phyloP scores from a whole-genome alignment of 2,113 vertebrate genomes.

The Apeltes quadracus region DNA sequence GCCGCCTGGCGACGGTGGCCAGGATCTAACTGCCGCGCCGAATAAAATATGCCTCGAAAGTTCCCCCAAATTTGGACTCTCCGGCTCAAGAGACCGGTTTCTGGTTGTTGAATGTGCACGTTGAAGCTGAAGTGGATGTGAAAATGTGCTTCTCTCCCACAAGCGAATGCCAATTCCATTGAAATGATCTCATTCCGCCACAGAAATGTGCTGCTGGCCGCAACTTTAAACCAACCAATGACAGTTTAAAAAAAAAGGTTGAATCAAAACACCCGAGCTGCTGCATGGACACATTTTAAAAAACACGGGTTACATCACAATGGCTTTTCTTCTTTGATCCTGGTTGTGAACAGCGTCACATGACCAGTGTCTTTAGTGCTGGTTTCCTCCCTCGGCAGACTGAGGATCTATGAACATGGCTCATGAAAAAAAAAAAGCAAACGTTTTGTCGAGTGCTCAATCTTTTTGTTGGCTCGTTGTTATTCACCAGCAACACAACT shows the following conservation, averaged over 20 bases:
- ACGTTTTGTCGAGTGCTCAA: slow-evolving; percentile 9
- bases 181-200: neutral
- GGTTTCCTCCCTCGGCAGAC: neutral
- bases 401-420: slow-evolving; percentile 13
- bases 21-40: neutral
- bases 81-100: too few species aligned
- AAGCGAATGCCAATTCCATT: neutral
- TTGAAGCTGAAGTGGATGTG: too few species aligned
- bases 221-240: neutral
- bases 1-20: neutral
- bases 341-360: slow-evolving; percentile 10
- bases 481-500: slow-evolving; percentile 45
- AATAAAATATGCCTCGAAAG: neutral
- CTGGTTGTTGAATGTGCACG: too few species aligned
- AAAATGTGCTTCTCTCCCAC: neutral
- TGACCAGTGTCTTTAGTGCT: slow-evolving; percentile 17
- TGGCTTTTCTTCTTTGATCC: slow-evolving; percentile 3
- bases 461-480: slow-evolving; percentile 34
- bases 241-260: neutral
- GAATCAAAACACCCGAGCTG: slow-evolving; percentile 1
- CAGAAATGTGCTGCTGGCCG: neutral
- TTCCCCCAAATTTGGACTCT: too few species aligned
- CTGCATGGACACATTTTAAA: neutral
- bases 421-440: slow-evolving; percentile 36
- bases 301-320: neutral